These are phyloP conservation scores for Actias luna DNA, from an alignment of 2,888 invertebrate species.

Conservation along the genomic window DNA sequence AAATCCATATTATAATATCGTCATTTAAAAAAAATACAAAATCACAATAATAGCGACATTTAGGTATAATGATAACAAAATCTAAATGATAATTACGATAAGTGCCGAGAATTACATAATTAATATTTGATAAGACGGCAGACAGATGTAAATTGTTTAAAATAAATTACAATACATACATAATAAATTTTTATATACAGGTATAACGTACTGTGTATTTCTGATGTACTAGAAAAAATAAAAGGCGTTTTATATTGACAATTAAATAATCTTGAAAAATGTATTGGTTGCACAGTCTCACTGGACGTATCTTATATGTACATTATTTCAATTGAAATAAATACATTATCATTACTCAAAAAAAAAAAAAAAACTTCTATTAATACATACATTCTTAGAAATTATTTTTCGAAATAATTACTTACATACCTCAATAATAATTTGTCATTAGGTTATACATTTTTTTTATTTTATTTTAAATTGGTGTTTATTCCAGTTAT, in stretches of 20 bases:
- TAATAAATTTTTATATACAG: background rate
- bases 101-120: background rate
- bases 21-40: background rate
- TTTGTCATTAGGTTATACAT: background rate
- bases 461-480: background rate
- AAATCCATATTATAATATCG: background rate
- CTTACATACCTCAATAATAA: background rate
- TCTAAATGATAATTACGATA: background rate
- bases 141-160: background rate
- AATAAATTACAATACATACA: background rate
- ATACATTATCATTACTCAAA: background rate
- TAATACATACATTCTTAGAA: background rate
- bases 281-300: background rate
- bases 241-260: background rate
- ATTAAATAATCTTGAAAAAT: background rate
- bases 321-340: background rate
- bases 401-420: background rate
- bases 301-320: background rate
- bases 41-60: background rate
- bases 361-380: background rate
- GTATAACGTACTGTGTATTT: no score
- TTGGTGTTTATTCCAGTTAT: background rate
- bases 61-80: background rate
- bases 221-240: no score
- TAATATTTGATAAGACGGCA: no score